Evolutionary conservation across 2,113 vertebrate species (phyloP), one percentile per base, ranked within the genome.

Genomic region (Spea bombifrons): DNA sequence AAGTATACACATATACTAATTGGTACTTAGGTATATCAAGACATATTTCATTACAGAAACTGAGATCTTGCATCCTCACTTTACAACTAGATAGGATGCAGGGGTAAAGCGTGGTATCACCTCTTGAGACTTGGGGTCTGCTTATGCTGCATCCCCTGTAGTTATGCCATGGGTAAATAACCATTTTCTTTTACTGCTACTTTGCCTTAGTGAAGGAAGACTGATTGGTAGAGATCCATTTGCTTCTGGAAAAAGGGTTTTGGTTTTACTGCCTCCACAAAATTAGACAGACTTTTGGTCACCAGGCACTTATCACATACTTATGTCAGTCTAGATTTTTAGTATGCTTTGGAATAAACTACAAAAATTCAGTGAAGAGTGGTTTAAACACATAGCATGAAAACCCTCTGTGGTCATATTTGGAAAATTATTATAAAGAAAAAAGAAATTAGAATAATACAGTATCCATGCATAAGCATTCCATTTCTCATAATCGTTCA

Each of bases 231-330:
- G 16, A 4, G 8, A 44, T 64, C 73, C 73, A 75, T 6, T 43
- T 57, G 50, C 73, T 50, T 64, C 49, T 65, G 73, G 57, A 74
- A 74, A 74, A 74, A 4, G 64, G n/a, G 44, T 7, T 63, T 73
- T 73, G 53, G 55, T 61, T 65, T 8, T 8, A 44, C 5, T 50
- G 16, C 15, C 45, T 17, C 7, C n/a, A 15, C 46, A 66, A 66
- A 75, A 75, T 75, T 66, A 52, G 49, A 7, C 73, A 75, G 73
- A 55, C 63, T 52, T 66, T 8, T 5, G 30, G 63, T 66, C 48
- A 66, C 73, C 48, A 75, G 30, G 66, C 73, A 66, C 63, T 75
- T 75, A 65, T 66, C 73, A 66, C 73, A 50, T 50, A 66, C 73
- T 66, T 75, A 66, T 66, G 66, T 53, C 63, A 44, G 73, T 45